Base-by-base conservation (phyloP, 2,797 vertebrate genomes). In the Staurois parvus region DNA sequence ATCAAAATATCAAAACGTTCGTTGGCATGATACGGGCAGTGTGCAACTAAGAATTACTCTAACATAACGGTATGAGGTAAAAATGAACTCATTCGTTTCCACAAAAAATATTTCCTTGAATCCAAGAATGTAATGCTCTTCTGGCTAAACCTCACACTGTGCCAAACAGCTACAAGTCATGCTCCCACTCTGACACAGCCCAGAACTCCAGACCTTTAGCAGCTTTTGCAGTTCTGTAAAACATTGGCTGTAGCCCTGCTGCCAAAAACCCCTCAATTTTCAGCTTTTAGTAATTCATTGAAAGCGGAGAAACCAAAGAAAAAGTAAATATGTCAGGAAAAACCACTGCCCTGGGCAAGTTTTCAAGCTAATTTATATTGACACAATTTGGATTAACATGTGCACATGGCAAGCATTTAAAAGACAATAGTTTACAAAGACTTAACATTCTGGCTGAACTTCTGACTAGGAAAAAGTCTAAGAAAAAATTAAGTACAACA, bases 321-420 rank as follows among this genome's bases (percentile, higher is more conserved):
- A 78, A 84, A 79, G 83, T 79, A 79, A 79, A 74, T 78, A 78
- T 79, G 74, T 77, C 74, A 59, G 30, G 82, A 37, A 34, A n/a
- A 29, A 77, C 24, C 2, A 10, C 64, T 28, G 68, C 83, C 59
- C 34, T 34, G 26, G 83, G 76, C 68, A 59, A 67, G 52, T 78
- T 72, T 72, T 78, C 32, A 84, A 79, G 83, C 59, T 74, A 28
- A 72, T 73, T 29, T 79, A 48, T 73, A 56, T 74, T 64, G 64
- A 85, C 68, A 30, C 37, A 77, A 76, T 37, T 67, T 37, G 68
- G 83, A 79, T 73, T 66, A 72, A 34, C 74, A 28, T 15, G 67
- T 64, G 75, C 34, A 48, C 52, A 78, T 37, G 62, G 83, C 83
- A 85, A 34, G 52, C 68, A 72, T 72, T 66, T 83, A 34, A 76